Percentiles rank a stretch among this genome's conserved stretches.
phyloP scores from a whole-genome alignment of 2,113 vertebrate genomes.

The Nestor notabilis region DNA sequence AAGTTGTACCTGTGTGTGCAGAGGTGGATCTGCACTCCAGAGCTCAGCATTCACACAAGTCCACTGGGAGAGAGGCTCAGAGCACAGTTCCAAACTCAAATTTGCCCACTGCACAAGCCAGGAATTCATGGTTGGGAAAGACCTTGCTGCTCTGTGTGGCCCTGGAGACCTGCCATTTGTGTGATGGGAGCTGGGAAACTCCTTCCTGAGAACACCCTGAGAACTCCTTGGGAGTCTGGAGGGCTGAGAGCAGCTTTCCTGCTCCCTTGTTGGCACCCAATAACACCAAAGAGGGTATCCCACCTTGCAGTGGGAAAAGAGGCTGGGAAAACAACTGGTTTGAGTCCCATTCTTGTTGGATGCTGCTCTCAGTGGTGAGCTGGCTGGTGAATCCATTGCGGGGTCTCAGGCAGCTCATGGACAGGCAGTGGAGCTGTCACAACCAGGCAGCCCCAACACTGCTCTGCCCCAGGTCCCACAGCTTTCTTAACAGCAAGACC shows the following conservation, averaged over 20 bases:
- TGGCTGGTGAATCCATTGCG: accelerated
- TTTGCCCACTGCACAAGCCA: background rate
- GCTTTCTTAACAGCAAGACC: background rate
- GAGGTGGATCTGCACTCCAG: background rate
- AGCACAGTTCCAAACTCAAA: background rate
- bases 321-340: background rate
- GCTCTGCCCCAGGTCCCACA: background rate
- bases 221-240: background rate
- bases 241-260: background rate
- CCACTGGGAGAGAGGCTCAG: background rate
- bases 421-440: accelerated
- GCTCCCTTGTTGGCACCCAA: background rate
- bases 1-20: background rate
- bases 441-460: accelerated
- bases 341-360: background rate
- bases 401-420: background rate
- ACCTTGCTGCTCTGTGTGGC: accelerated
- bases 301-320: background rate
- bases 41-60: background rate
- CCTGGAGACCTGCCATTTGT: background rate
- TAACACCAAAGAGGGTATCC: accelerated
- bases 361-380: background rate
- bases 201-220: background rate
- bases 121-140: background rate
- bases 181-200: background rate